Base-by-base conservation (phyloP, 2,113 vertebrate genomes). In the Gadus macrocephalus region DNA sequence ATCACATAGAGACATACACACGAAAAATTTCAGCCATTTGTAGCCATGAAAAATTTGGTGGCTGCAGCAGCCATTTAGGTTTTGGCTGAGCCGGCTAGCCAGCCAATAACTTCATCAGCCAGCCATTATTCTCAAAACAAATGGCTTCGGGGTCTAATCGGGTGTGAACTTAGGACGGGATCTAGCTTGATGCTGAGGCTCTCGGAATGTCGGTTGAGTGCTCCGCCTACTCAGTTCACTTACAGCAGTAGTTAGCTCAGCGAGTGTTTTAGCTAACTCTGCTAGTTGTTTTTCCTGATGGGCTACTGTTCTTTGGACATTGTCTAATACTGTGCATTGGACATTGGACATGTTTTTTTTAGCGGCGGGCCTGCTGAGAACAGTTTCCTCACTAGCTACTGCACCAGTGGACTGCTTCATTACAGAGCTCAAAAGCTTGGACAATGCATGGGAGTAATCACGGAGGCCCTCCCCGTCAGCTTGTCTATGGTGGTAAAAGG, bases 401-500 rank as follows among this genome's bases (percentile, higher is more conserved):
- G 25, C 15, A 8, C 67, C 19, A 7, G 35, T 27, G 1, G 28
- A 61, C 16, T 62, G 61, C 35, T 49, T 64, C 11, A 55, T 5
- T 3, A 55, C 31, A 2, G 28, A 65, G 3, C 6, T 27, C 15
- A 71, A 38, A 9, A 69, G 12, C 42, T 75, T 65, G 1, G 61
- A 74, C 16, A 74, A 19, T 0, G 64, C 64, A 67, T 75, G 66
- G 1, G 65, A 79, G 38, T 68, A 68, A 2, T 67, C 60, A 20
- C 3, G 25, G 1, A 79, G 20, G 11, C 69, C 66, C 15, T 72
- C 69, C 0, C 58, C 73, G n/a, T 73, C 58, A 2, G 14, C 1
- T 20, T 79, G 73, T 7, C 61, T 19, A 15, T 19, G 38, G 2
- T 22, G 42, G 66, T 75, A 79, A 42, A 79, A 79, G 4, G 62